These are phyloP conservation scores for Eupithecia centaureata DNA, from an alignment of 2,888 invertebrate species.

Conservation along the genomic window DNA sequence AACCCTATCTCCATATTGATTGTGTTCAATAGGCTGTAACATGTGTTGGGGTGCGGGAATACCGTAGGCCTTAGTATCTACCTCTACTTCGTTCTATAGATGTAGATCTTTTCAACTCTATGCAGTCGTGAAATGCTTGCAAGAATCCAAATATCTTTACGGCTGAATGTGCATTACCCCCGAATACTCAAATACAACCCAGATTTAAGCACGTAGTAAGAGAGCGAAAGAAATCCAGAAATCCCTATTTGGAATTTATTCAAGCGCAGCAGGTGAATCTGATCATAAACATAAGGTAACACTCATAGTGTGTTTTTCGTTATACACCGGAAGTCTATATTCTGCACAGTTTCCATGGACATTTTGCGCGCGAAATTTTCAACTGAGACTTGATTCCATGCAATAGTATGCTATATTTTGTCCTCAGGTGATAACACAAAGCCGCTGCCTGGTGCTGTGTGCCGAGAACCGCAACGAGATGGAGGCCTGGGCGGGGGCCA, in stretches of 20 bases:
- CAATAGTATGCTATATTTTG: not conserved
- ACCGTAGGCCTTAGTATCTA: not conserved
- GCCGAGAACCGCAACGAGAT: slow-evolving; percentile 93
- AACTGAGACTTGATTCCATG: not conserved
- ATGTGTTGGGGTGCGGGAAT: not conserved
- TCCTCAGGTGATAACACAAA: slow-evolving; percentile 88
- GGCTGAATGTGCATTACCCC: too few species aligned
- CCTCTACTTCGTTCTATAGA: not conserved
- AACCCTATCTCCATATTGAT: slow-evolving; percentile 5
- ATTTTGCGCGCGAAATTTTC: not conserved
- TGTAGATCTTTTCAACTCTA: not conserved
- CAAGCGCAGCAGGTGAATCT: too few species aligned
- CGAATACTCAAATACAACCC: too few species aligned
- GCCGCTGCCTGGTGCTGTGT: slow-evolving; percentile 90
- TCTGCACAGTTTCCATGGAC: too few species aligned
- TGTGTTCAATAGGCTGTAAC: slow-evolving; percentile 7
- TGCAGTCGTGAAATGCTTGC: not conserved
- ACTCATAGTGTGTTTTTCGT: too few species aligned
- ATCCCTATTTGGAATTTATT: too few species aligned
- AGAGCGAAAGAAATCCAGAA: too few species aligned
- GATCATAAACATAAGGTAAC: too few species aligned
- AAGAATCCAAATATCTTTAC: not conserved
- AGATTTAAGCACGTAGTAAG: too few species aligned
- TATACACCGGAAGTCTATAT: too few species aligned
- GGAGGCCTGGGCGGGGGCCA: slow-evolving; percentile 95